These are phyloP conservation scores for Calonectris borealis DNA, from an alignment of 2,113 vertebrate species.

Conservation along the genomic window DNA sequence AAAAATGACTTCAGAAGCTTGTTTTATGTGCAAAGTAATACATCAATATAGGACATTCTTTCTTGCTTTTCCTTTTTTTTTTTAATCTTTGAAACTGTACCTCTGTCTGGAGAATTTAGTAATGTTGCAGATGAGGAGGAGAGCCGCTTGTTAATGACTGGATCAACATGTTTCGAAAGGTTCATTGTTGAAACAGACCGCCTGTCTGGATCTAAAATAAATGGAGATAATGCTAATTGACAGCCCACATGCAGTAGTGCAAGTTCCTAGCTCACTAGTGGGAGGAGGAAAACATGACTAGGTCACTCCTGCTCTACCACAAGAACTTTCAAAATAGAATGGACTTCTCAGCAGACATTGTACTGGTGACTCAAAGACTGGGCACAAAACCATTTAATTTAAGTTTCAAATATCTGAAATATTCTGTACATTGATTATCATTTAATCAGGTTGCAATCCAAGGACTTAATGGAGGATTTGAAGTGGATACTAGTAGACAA, in stretches of 20 bases:
- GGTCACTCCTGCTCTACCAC: constrained; percentile 63
- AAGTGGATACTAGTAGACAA: neutral
- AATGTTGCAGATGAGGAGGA: constrained; percentile 97
- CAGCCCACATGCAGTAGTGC: constrained; percentile 72
- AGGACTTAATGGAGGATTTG: neutral
- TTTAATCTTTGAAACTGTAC: constrained; percentile 80
- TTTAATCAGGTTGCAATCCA: neutral
- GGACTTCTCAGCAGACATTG: constrained; percentile 55
- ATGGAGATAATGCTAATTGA: constrained; percentile 79
- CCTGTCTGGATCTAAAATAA: constrained; percentile 92
- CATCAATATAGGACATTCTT: constrained; percentile 64
- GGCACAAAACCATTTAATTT: constrained; percentile 55
- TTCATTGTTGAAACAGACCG: constrained; percentile 97
- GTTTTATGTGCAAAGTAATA: constrained; percentile 67
- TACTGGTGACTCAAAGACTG: constrained; percentile 71
- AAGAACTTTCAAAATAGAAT: constrained; percentile 59
- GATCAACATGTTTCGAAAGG: constrained; percentile 95
- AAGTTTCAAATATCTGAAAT: neutral
- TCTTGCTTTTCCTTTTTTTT: constrained; percentile 42
- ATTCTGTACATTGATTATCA: neutral
- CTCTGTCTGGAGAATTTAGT: constrained; percentile 96
- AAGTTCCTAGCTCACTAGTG: constrained; percentile 58
- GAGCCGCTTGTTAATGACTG: constrained; percentile 96
- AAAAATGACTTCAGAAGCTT: constrained; percentile 76
- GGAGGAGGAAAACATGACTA: constrained; percentile 53